These are phyloP conservation scores for Scaptomyza reducta DNA, from an alignment of 2,888 invertebrate genomes.

Conservation along the genomic window DNA sequence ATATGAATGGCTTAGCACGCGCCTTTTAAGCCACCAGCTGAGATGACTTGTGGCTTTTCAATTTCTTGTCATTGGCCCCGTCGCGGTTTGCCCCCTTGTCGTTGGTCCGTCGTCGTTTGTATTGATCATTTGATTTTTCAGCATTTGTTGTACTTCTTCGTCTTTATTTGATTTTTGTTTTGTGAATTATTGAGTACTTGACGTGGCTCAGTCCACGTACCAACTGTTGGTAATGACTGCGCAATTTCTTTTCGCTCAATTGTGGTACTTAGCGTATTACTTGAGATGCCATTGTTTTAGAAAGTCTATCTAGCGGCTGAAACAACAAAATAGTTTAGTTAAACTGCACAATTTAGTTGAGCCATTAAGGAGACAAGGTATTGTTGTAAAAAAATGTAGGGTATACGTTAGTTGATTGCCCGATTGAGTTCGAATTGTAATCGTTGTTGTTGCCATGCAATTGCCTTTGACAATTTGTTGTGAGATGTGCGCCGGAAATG, in stretches of 20 bases:
- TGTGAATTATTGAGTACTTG: conserved; percentile 77
- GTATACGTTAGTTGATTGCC: conserved; percentile 45
- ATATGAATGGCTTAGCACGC: conserved; percentile 80
- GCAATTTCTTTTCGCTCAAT: conserved; percentile 66
- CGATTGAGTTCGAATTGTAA: conserved; percentile 8
- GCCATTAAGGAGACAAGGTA: conserved; percentile 7
- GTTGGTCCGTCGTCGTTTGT: conserved; percentile 37
- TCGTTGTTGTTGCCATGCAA: conserved; percentile 47
- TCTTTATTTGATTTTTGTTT: conserved; percentile 33
- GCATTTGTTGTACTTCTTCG: conserved; percentile 27
- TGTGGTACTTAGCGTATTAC: conserved; percentile 65
- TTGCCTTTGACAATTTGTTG: conserved; percentile 67
- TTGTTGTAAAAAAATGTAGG: conserved; percentile 31
- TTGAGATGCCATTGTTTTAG: conserved; percentile 73
- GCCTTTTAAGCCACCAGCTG: conserved; percentile 81
- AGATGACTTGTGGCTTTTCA: conserved; percentile 80
- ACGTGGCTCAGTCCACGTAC: conserved; percentile 47
- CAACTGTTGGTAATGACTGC: conserved; percentile 62
- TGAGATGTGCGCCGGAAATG: conserved; percentile 74
- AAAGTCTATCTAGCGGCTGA: conserved; percentile 58
- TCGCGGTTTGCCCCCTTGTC: conserved; percentile 48
- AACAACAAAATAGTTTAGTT: conserved; percentile 6
- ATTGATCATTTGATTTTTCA: conserved; percentile 75
- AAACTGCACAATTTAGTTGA: conserved; percentile 10
- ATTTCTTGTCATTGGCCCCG: conserved; percentile 60